Base-by-base conservation (phyloP, 2,797 vertebrate species). In the Falco concolor region DNA sequence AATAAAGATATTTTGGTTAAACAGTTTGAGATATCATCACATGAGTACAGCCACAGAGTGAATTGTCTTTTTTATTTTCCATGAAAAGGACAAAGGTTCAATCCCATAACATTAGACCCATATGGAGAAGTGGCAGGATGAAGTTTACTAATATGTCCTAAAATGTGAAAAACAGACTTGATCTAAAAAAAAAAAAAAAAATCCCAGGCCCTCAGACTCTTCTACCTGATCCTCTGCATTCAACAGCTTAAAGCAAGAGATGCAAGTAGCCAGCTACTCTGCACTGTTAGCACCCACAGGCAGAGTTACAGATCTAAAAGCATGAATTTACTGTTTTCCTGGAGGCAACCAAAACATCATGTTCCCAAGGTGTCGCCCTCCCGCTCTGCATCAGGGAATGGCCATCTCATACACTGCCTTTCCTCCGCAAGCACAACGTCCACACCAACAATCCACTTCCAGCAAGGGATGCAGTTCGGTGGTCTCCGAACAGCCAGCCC, bases 331-430 rank as follows among this genome's bases (percentile, higher is more conserved):
- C 12, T 56, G 6, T 14, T 45, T 20, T 83, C 28, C 30, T 67
- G 38, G 24, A 89, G 45, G 28, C 12, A 87, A 85, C 60, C 12
- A 44, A 70, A 64, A 10, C 3, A 19, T 9, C 12, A 13, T 64
- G 68, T 69, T 83, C 45, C 68, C 61, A 24, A 60, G 30, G 24
- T 9, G 32, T 2, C 1, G 0, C 25, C 18, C 5, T 68, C 49
- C 67, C 5, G 2, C 13, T 90, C 23, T 4, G 0, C 7, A 20
- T 13, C 24, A 59, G 22, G 9, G 47, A 69, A 18, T 0, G 2
- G 24, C 38, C n/a, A 25, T 6, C 15, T 38, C 34, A 38, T 2
- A 5, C 18, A 8, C 1, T 5, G 45, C 21, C 32, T 24, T 38
- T 34, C 44, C 61, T 54, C 60, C 2, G 5, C 13, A 27, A 30